Evolutionary conservation across 2,888 invertebrate species (phyloP), one percentile per base, ranked within the genome.

Genomic region (Protonemura montana): DNA sequence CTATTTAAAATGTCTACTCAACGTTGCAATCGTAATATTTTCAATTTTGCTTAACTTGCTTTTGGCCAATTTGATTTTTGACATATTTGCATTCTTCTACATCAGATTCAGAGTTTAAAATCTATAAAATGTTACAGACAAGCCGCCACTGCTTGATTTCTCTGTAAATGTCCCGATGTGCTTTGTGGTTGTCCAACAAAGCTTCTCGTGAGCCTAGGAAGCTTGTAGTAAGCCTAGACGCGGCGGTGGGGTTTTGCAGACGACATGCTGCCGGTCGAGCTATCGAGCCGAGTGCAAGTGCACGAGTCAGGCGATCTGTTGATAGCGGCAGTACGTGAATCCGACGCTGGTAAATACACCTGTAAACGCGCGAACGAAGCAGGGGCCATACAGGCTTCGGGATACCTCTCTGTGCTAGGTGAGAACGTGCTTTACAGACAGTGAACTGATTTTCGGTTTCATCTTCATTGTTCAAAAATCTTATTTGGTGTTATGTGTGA

Each of bases 321-420:
- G 89, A 96, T 99, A 88, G 96, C 97, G 6, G 95, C 97, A 87
- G 96, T 97, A 0, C 94, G 96, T 88, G 94, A 95, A 88, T 93
- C 94, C 30, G 98, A 99, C 91, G 95, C 95, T 87, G 99, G 98
- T 30, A 94, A 95, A 90, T 99, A 98, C 91, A 96, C 96, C 13
- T 99, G 98, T 91, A 93, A 96, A 82, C 94, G 98, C 87, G 94
- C 96, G 85, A 99, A 99, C 91, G 97, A 97, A 91, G 97, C 97
- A 85, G 99, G 98, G 78, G 94, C 94, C 88, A 96, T 96, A 41
- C 94, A 95, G 89, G 98, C 96, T 86, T 95, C 96, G 89, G 98
- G 97, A 78, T 95, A 94, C 91, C 93, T 98, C 87, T 94, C 94
- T 89, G 97, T 98, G 87, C 92, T 97, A 89, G 97, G 97, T 97